Conservation (phyloP, 2,113 vertebrate species). For the Serinus canaria region DNA sequence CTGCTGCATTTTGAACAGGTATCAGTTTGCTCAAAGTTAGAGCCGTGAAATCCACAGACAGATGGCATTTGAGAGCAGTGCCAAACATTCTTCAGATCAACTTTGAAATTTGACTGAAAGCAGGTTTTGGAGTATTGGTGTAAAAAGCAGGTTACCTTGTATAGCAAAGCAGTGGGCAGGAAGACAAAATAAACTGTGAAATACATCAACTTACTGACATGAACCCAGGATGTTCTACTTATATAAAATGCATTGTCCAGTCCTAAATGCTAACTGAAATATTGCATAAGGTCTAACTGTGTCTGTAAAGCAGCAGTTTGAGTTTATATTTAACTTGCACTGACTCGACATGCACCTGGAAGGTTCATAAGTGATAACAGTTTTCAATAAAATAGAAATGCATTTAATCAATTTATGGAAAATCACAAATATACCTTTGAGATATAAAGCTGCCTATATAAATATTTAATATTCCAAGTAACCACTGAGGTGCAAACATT, state of each 20-base stretch:
- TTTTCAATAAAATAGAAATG: background rate
- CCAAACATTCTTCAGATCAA: background rate
- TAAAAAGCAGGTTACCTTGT: background rate
- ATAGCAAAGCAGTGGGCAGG: background rate
- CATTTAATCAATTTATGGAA: slow-evolving; percentile 27
- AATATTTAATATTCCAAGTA: slow-evolving; percentile 48
- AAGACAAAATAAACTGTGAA: background rate
- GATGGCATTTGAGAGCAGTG: background rate
- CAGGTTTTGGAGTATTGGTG: background rate
- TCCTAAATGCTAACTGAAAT: background rate
- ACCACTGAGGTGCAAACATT: slow-evolving; percentile 31
- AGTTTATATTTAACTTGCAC: background rate
- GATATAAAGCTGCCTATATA: slow-evolving; percentile 34
- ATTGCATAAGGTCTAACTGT: background rate
- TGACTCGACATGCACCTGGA: background rate
- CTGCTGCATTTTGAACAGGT: background rate
- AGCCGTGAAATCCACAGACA: background rate
- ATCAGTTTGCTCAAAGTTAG: background rate
- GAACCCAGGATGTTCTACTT: background rate
- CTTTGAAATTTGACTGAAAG: background rate
- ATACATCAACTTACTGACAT: background rate
- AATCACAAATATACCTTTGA: background rate
- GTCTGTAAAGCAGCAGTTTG: background rate
- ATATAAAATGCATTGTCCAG: background rate
- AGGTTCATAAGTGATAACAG: background rate